phyloP scores from a whole-genome alignment of 2,888 invertebrate genomes.

The Tachystola acroxantha region DNA sequence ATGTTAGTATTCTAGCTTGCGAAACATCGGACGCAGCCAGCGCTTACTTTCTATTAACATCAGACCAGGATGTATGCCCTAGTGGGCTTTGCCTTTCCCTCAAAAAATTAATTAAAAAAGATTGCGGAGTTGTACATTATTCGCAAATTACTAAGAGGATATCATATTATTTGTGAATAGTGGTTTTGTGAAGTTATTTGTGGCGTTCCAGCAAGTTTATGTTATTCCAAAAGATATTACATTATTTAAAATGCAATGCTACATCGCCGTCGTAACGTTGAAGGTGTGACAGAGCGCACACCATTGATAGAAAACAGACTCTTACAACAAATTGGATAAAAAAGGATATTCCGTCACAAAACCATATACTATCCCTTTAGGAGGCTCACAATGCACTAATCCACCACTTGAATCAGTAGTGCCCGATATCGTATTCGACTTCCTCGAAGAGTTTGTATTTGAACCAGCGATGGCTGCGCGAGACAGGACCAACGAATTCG shows the following conservation, averaged over 20 bases:
- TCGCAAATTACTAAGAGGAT: too few species aligned
- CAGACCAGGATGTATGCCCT: too few species aligned
- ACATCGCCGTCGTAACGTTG: slow-evolving; percentile 72
- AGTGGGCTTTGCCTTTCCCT: too few species aligned
- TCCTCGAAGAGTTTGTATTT: slow-evolving; percentile 60
- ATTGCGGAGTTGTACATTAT: too few species aligned
- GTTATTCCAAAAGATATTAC: slow-evolving; percentile 2
- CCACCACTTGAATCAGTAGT: slow-evolving; percentile 19
- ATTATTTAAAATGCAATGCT: slow-evolving; percentile 67
- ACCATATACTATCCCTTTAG: slow-evolving; percentile 13
- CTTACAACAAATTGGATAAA: slow-evolving; percentile 69
- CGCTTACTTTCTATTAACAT: too few species aligned
- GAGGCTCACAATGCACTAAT: slow-evolving; percentile 15
- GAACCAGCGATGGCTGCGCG: slow-evolving; percentile 87
- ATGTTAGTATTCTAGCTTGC: too few species aligned
- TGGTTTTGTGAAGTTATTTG: too few species aligned
- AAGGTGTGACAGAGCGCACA: slow-evolving; percentile 60
- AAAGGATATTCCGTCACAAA: slow-evolving; percentile 37
- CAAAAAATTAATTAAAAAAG: too few species aligned
- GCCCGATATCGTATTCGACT: slow-evolving; percentile 56
- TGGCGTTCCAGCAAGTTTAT: too few species aligned
- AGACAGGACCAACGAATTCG: slow-evolving; percentile 95
- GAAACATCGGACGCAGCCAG: too few species aligned
- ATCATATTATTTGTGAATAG: too few species aligned
- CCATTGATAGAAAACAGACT: slow-evolving; percentile 42